Evolutionary conservation across 2,888 invertebrate species (phyloP).

Genomic region (Chironomus riparius): DNA sequence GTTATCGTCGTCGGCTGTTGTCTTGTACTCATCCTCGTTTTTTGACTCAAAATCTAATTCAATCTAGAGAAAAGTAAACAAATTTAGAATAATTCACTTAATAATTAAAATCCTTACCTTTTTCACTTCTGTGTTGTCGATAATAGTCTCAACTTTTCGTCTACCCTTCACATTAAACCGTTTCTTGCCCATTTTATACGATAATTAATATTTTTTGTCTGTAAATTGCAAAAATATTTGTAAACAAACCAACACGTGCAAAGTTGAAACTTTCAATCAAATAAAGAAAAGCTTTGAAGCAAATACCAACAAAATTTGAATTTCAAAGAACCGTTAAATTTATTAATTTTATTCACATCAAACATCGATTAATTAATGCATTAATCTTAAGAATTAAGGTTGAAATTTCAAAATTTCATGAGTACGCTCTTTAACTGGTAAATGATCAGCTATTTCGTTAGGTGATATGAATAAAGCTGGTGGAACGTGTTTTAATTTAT

Average conservation of each 20-base stretch:
- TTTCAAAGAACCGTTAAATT: background rate
- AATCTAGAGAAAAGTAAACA: no score
- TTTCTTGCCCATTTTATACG: conserved; percentile 56
- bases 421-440: conserved; percentile 48
- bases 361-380: background rate
- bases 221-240: background rate
- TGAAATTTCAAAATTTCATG: conserved; percentile 36
- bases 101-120: conserved; percentile 46
- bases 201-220: background rate
- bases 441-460: conserved; percentile 55
- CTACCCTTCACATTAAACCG: conserved; percentile 68
- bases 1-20: conserved; percentile 29
- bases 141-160: conserved; percentile 55
- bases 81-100: background rate
- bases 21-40: conserved; percentile 64
- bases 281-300: background rate
- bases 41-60: conserved; percentile 53
- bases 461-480: conserved; percentile 55
- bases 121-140: conserved; percentile 59
- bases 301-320: background rate
- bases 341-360: background rate
- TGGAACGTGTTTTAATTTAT: conserved; percentile 56
- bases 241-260: conserved; percentile 1
- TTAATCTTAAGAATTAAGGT: background rate
- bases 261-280: background rate